Conservation (phyloP, 2,113 vertebrate genomes). For the Mohoua ochrocephala region DNA sequence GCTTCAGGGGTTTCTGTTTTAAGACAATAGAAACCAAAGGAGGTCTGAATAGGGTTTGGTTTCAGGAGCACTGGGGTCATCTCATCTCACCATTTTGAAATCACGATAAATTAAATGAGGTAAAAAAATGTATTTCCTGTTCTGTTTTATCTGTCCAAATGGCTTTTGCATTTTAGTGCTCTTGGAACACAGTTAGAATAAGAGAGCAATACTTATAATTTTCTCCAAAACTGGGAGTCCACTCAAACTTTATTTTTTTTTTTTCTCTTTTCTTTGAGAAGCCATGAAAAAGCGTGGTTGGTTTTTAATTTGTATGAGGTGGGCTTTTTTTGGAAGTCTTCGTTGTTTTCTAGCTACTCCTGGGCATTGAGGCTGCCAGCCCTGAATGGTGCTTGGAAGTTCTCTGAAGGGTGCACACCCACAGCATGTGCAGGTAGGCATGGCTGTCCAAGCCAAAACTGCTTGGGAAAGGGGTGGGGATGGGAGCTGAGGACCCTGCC, state of each 20-base stretch:
- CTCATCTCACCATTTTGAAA: not conserved
- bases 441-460: not conserved
- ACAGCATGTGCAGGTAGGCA: fast-evolving
- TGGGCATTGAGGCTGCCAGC: not conserved
- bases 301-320: not conserved
- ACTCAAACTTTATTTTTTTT: not conserved
- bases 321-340: not conserved
- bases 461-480: not conserved
- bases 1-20: not conserved
- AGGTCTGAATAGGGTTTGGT: not conserved
- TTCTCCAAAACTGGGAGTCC: not conserved
- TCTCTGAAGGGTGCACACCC: not conserved
- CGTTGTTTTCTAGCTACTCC: not conserved
- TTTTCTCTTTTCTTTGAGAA: not conserved
- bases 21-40: not conserved
- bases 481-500: not conserved
- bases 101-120: not conserved
- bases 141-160: not conserved
- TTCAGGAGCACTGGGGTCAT: not conserved
- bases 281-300: not conserved
- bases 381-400: fast-evolving
- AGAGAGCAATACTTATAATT: not conserved
- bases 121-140: not conserved
- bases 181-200: not conserved
- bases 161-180: not conserved